Evolutionary conservation across 2,888 invertebrate genomes (phyloP).

Genomic region (Metopia argyrocephala): DNA sequence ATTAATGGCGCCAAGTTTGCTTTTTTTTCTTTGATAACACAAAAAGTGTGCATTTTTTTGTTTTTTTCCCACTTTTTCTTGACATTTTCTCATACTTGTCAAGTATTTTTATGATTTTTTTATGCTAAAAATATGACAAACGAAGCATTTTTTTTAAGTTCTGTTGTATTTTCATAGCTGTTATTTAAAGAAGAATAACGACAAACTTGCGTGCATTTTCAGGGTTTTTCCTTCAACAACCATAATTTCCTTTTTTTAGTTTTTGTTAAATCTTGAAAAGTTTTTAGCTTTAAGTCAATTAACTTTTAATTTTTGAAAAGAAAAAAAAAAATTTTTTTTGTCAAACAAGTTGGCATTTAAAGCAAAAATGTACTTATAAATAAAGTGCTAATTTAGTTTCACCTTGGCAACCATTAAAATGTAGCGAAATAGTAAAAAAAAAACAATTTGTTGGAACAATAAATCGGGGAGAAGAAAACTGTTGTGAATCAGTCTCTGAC

Average conservation of each 20-base stretch:
- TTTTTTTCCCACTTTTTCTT: background rate
- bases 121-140: background rate
- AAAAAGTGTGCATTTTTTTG: background rate
- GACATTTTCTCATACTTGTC: background rate
- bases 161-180: background rate
- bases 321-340: background rate
- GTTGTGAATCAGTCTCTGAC: too few species aligned
- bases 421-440: too few species aligned
- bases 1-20: conserved; percentile 20
- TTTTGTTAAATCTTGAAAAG: background rate
- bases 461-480: too few species aligned
- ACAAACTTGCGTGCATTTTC: background rate
- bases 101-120: background rate
- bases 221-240: background rate
- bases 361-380: background rate
- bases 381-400: background rate
- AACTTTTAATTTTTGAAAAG: background rate
- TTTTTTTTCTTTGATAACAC: background rate
- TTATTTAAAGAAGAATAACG: background rate
- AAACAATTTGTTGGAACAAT: too few species aligned
- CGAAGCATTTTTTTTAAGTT: background rate
- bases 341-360: background rate
- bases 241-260: too few species aligned
- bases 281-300: background rate
- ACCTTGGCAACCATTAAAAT: too few species aligned